Base-by-base conservation (phyloP, 2,888 invertebrate genomes). In the Bursaphelenchus okinawaensis region DNA sequence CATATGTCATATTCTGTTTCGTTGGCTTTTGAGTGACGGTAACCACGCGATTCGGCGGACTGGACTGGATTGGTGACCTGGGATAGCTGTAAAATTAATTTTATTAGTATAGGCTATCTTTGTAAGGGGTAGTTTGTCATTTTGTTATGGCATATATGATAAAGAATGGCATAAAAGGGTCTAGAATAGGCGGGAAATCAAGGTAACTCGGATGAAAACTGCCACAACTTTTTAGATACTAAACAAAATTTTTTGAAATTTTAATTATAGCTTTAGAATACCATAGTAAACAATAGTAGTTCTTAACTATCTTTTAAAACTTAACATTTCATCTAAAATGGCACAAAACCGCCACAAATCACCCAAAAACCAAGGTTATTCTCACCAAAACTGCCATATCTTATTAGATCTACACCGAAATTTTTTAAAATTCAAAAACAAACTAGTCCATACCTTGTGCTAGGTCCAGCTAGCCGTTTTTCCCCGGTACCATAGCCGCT, bases 401-500 rank as follows among this genome's bases (percentile, higher is more conserved):
- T n/a, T n/a, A n/a, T n/a, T n/a, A n/a, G n/a, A n/a, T n/a, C n/a
- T n/a, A n/a, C n/a, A n/a, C n/a, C n/a, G n/a, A n/a, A n/a, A n/a
- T n/a, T n/a, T n/a, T n/a, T n/a, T n/a, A n/a, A n/a, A n/a, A n/a
- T n/a, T n/a, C n/a, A n/a, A n/a, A n/a, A n/a, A n/a, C n/a, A n/a
- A n/a, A n/a, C n/a, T n/a, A n/a, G n/a, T n/a, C n/a, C n/a, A n/a
- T 40, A 40, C 40, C 40, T 40, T n/a, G n/a, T 40, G 12, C n/a
- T 40, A 12, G 40, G n/a, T 40, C 40, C 40, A 40, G 3, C n/a
- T n/a, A n/a, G 40, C n/a, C 40, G 12, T n/a, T 40, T 40, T 40
- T 40, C 40, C 16, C 51, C 60, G 3, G 60, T 59, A n/a, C 60
- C 60, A 27, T 59, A 59, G 1, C 60, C 60, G 16, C 52, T 55